These are phyloP conservation scores for Takifugu ocellatus DNA, from an alignment of 2,797 vertebrate genomes.

Conservation along the genomic window DNA sequence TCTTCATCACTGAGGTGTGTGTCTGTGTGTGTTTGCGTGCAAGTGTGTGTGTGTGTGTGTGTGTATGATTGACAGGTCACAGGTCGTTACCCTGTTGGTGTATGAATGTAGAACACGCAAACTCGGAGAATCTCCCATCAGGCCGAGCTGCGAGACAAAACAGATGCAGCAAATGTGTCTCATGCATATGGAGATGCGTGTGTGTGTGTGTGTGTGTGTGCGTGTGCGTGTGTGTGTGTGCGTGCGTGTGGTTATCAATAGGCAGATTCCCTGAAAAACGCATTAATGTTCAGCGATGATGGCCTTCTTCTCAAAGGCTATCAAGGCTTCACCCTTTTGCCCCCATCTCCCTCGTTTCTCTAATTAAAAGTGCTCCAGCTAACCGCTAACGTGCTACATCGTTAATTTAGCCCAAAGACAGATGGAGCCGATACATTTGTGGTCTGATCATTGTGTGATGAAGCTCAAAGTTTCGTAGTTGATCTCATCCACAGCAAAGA, in stretches of 20 bases:
- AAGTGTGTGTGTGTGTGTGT: conserved; percentile 39
- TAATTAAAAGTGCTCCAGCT: conserved; percentile 65
- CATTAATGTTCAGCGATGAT: conserved; percentile 56
- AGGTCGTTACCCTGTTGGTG: conserved; percentile 24
- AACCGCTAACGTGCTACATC: conserved; percentile 45
- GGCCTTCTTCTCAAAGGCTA: conserved; percentile 46
- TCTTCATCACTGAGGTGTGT: conserved; percentile 65
- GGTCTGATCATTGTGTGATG: conserved; percentile 22
- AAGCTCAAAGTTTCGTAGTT: too few species aligned
- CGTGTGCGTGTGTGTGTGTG: conserved; percentile 13
- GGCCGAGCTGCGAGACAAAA: conserved; percentile 51
- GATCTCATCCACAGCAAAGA: too few species aligned
- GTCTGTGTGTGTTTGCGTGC: conserved; percentile 28
- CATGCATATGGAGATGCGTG: conserved; percentile 67
- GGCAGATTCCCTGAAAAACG: conserved; percentile 35
- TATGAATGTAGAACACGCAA: conserved; percentile 41
- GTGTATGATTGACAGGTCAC: conserved; percentile 67
- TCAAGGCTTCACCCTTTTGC: conserved; percentile 25
- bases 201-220: conserved; percentile 15
- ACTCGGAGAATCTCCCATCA: conserved; percentile 50
- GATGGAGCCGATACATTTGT: conserved; percentile 67
- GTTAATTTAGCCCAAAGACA: conserved; percentile 55
- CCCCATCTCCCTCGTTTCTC: conserved; percentile 29
- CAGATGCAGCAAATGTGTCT: conserved; percentile 52
- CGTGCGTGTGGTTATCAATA: conserved; percentile 19